Evolutionary conservation across 2,797 vertebrate species (phyloP).

Genomic region (Zalophus californianus): DNA sequence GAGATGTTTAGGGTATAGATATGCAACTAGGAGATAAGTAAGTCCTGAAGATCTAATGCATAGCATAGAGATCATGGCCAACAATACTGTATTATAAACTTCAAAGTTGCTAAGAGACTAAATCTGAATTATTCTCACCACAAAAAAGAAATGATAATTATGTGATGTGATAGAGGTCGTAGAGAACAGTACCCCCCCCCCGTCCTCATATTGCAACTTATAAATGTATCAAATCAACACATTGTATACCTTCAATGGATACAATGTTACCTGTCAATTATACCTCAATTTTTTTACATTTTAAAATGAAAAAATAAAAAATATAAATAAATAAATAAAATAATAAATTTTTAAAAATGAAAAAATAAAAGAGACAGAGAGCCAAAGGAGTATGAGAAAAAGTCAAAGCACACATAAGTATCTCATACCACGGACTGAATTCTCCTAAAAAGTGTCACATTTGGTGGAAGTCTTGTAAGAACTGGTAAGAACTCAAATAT

Average conservation of each 20-base stretch:
- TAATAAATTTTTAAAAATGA: background rate
- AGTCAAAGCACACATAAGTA: background rate
- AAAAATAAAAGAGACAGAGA: background rate
- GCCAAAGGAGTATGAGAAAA: background rate
- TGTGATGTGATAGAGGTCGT: background rate
- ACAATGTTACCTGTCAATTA: background rate
- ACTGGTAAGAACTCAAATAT: background rate
- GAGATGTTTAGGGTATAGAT: background rate
- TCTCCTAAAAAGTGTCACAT: background rate
- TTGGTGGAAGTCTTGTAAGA: background rate
- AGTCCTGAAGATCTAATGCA: background rate
- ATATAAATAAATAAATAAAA: too few relatives aligned
- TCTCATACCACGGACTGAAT: background rate
- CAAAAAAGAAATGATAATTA: background rate
- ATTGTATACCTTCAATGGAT: background rate
- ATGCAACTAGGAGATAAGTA: background rate
- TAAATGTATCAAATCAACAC: background rate
- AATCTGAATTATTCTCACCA: background rate
- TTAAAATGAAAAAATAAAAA: background rate
- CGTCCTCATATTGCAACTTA: background rate
- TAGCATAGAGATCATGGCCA: background rate
- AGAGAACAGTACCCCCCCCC: background rate
- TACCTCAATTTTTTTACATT: background rate
- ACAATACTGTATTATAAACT: background rate
- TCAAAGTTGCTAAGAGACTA: background rate